phyloP scores from a whole-genome alignment of 2,113 vertebrate species.

The Lepisosteus oculatus region DNA sequence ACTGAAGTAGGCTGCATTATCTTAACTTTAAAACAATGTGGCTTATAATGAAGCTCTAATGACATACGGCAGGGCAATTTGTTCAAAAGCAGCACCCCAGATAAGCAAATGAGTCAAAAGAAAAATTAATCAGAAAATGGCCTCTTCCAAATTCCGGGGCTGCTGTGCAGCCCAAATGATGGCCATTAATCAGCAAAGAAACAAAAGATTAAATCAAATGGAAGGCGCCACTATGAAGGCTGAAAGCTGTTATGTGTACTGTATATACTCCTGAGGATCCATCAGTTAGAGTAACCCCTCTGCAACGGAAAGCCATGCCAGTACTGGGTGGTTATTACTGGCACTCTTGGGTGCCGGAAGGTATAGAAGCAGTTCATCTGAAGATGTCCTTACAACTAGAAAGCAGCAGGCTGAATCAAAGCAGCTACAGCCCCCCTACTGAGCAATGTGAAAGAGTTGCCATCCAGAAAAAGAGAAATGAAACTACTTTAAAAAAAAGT shows the following conservation, averaged over 20 bases:
- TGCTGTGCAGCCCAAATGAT: slow-evolving; percentile 58
- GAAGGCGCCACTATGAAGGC: slow-evolving; percentile 36
- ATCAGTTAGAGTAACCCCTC: slow-evolving; percentile 42
- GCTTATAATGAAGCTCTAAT: neutral
- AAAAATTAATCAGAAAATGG: slow-evolving; percentile 55
- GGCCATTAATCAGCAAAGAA: slow-evolving; percentile 49
- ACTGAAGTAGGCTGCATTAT: neutral
- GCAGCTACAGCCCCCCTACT: no score
- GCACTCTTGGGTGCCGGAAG: neutral
- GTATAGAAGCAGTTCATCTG: no score
- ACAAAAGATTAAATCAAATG: slow-evolving; percentile 38
- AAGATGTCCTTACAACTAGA: no score
- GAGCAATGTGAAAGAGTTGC: no score
- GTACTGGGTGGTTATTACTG: slow-evolving; percentile 1
- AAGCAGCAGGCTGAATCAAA: no score
- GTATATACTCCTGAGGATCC: slow-evolving; percentile 33
- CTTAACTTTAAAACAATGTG: neutral
- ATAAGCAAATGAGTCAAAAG: slow-evolving; percentile 60
- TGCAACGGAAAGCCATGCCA: neutral
- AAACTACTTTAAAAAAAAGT: no score
- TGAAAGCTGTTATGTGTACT: slow-evolving; percentile 35
- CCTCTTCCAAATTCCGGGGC: slow-evolving; percentile 50
- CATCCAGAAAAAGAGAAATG: no score
- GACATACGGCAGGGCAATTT: neutral
- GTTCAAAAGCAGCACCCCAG: slow-evolving; percentile 27